These are phyloP conservation scores for Bovichtus variegatus DNA, from an alignment of 2,797 vertebrate genomes.

Conservation along the genomic window DNA sequence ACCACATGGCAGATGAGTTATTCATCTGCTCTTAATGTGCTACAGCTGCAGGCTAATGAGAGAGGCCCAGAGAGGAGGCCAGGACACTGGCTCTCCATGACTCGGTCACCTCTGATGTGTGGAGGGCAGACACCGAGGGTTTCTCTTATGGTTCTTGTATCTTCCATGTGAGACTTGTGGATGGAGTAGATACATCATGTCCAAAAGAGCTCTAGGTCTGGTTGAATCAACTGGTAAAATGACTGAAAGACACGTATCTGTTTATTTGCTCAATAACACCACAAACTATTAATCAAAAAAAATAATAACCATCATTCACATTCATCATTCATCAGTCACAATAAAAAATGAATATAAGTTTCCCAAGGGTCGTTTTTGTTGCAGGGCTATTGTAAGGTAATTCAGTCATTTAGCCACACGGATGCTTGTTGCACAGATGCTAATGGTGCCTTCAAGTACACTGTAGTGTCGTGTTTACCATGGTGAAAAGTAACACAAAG, in stretches of 20 bases:
- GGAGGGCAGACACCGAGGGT: not conserved
- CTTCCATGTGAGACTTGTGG: not conserved
- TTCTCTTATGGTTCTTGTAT: conserved; percentile 7
- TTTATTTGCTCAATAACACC: not conserved
- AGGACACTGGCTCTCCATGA: conserved; percentile 46
- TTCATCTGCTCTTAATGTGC: conserved; percentile 83
- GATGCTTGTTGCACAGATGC: not conserved
- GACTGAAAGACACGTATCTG: not conserved
- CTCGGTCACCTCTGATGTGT: conserved; percentile 45
- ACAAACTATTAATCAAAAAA: not conserved
- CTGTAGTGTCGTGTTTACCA: not conserved
- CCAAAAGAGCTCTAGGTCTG: not conserved
- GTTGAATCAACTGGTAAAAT: not conserved
- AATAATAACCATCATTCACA: not conserved
- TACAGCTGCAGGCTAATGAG: conserved; percentile 85
- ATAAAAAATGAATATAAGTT: not conserved
- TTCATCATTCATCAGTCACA: not conserved
- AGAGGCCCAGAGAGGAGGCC: conserved; percentile 43
- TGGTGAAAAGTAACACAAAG: not conserved
- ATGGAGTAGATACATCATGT: not conserved
- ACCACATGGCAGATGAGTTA: conserved; percentile 81
- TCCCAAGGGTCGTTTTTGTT: not conserved
- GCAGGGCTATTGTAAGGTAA: not conserved
- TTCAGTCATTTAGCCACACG: not conserved
- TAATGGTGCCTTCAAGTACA: not conserved